A percentile compares a stretch with the other conserved stretches of the same genome.
These are phyloP conservation scores for Caenorhabditis virilis DNA, from an alignment of 2,888 invertebrate species.

Conservation along the genomic window DNA sequence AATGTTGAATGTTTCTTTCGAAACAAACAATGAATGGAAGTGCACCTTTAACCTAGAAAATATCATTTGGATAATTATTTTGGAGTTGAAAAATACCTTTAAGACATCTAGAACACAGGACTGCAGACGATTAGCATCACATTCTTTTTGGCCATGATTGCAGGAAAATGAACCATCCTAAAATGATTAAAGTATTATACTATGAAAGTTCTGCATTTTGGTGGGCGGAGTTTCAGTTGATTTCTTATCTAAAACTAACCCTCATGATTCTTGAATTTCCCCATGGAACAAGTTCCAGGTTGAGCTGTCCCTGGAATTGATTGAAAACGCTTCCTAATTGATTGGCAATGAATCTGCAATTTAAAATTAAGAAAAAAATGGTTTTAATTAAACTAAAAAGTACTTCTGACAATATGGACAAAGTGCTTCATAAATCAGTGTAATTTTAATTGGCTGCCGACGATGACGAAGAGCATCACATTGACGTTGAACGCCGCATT, in stretches of 20 bases:
- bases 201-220: not conserved
- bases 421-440: constrained; percentile 65
- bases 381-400: not conserved
- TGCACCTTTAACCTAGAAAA: constrained; percentile 53
- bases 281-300: constrained; percentile 66
- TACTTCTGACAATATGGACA: constrained; percentile 67
- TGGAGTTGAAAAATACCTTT: no score
- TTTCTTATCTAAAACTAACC: constrained; percentile 35
- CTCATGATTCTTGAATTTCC: constrained; percentile 63
- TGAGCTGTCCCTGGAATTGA: constrained; percentile 59
- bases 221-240: not conserved
- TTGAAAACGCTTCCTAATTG: constrained; percentile 62
- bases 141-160: constrained; percentile 67
- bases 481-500: constrained; percentile 59
- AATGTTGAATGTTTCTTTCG: constrained; percentile 50
- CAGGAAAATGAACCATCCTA: constrained; percentile 67
- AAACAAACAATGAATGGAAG: constrained; percentile 62
- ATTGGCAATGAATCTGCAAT: constrained; percentile 62
- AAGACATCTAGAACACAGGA: constrained; percentile 64
- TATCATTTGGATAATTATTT: not conserved
- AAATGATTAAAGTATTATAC: constrained; percentile 6
- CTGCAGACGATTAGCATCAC: constrained; percentile 67
- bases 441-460: constrained; percentile 60
- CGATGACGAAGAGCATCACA: constrained; percentile 59
- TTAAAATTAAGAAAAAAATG: not conserved